Evolutionary conservation across 2,113 vertebrate genomes (phyloP).

Genomic region (Arenaria interpres): DNA sequence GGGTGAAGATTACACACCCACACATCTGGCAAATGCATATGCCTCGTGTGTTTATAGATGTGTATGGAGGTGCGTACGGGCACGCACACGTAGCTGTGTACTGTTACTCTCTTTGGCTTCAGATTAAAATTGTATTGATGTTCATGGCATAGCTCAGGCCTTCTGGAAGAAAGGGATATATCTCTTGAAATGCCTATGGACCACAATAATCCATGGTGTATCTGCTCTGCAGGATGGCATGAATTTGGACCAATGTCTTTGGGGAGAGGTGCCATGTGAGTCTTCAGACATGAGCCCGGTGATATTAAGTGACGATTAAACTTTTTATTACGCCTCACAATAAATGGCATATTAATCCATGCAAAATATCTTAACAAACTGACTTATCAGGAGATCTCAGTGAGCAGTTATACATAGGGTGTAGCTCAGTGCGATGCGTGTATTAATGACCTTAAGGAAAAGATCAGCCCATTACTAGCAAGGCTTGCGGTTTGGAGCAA

Average conservation of each 20-base stretch:
- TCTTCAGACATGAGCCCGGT: neutral
- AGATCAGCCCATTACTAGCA: neutral
- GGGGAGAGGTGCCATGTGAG: neutral
- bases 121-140: neutral
- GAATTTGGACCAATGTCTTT: neutral
- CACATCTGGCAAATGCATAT: neutral
- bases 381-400: neutral
- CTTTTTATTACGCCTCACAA: neutral
- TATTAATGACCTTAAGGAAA: neutral
- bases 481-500: neutral
- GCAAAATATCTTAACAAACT: neutral
- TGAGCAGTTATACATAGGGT: neutral
- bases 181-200: neutral
- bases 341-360: neutral
- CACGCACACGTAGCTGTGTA: rapidly evolving
- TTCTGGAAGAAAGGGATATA: neutral
- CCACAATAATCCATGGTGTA: neutral
- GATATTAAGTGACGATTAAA: neutral
- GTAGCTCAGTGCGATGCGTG: neutral
- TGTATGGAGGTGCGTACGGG: neutral
- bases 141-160: neutral
- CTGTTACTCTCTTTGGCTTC: neutral
- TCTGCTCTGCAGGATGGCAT: neutral
- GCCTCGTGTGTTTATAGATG: rapidly evolving
- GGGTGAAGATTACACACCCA: neutral